A percentile compares a stretch with the other conserved stretches of the same genome.
Conservation (phyloP, 2,113 vertebrate species). For the Pelobates fuscus region DNA sequence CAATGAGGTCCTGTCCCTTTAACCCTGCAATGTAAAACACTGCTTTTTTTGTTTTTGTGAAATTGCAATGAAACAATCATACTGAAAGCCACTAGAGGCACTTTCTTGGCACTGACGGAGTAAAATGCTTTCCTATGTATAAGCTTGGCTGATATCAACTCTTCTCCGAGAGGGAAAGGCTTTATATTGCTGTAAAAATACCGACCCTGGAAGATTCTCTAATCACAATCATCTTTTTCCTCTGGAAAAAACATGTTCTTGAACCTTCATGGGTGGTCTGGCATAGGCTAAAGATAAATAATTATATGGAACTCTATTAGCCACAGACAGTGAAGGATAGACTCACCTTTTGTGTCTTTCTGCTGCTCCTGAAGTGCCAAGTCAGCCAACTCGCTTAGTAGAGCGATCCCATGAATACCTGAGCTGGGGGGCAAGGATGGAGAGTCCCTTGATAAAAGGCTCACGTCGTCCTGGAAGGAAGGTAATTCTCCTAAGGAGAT, state of each 20-base stretch:
- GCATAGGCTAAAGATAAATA: not conserved
- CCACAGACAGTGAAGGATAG: no score
- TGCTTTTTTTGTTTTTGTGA: no score
- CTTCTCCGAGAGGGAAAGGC: no score
- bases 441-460: not conserved
- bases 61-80: no score
- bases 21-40: no score
- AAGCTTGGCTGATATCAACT: no score
- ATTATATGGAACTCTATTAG: no score
- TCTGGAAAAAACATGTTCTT: not conserved
- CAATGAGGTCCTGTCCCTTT: no score
- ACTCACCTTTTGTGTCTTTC: slow-evolving; percentile 70
- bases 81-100: no score
- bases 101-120: no score
- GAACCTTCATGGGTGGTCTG: not conserved
- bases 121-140: no score
- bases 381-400: slow-evolving; percentile 91
- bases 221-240: not conserved
- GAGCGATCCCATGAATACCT: slow-evolving; percentile 82
- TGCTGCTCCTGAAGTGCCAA: slow-evolving; percentile 77
- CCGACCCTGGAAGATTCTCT: not conserved
- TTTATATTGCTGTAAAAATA: not conserved
- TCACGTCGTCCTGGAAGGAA: slow-evolving; percentile 48
- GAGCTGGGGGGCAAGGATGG: slow-evolving; percentile 59
- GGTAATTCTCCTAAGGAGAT: slow-evolving; percentile 78